Evolutionary conservation across 2,113 vertebrate species (phyloP), one percentile per base, ranked within the genome.

Genomic region (Rhinichthys klamathensis): DNA sequence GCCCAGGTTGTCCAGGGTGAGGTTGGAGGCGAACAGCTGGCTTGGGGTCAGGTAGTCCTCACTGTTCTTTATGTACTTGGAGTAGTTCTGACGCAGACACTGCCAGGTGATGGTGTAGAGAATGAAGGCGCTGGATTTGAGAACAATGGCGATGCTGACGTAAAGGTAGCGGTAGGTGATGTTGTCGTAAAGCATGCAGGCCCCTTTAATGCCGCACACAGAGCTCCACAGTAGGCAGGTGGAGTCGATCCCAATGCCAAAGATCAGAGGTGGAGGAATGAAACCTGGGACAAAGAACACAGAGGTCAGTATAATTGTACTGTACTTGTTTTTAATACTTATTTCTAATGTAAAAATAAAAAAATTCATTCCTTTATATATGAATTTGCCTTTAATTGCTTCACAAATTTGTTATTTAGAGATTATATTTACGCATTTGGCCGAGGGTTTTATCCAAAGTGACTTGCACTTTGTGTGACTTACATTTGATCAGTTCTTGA

Each of bases 161-260:
- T 99, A 99, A 75, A 99, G 95, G 83, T 98, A 94, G 74, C 98
- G 93, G 93, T 99, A 99, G 65, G 93, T 90, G 21, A 97, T 94
- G 11, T 99, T 99, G 94, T 99, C 96, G 0, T 99, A 99, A 16
- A 99, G 94, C 0, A 94, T 94, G 7, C 98, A 99, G 49, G 98
- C 98, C 8, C 98, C 98, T 58, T 91, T 94, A 51, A 96, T 94
- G 1, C 97, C 96, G 0, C 98, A 99, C 89, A 98, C 96, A 0
- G 96, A 96, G 91, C 97, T 99, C 98, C 98, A 99, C 89, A 98
- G 97, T 80, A 99, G 96, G 92, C 98, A 99, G 0, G 98, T 99
- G 13, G 98, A 99, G 92, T 99, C 98, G 25, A 99, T 99, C 89
- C 96, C 97, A 0, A 97, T 96, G 88, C 98, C 98, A 0, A 99